A percentile compares a stretch with the other conserved stretches of the same genome.
Evolutionary conservation across 1,140 invertebrate species (phyloP).

Genomic region (Meloidogyne chitwoodi): DNA sequence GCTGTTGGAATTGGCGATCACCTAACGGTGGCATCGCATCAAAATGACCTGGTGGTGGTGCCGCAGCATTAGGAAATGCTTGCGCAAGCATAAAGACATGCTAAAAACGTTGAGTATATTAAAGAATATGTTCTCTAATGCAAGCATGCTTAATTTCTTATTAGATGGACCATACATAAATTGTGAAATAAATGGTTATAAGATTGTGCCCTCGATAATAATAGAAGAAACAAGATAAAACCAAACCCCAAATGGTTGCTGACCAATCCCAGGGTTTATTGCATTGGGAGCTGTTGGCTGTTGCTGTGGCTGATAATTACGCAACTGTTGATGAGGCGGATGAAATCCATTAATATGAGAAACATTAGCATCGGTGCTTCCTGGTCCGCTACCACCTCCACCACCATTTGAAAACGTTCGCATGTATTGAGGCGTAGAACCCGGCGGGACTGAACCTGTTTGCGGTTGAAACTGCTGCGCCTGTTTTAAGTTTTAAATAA

Average conservation of each 20-base stretch:
- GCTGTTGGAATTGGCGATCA: not conserved
- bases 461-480: not conserved
- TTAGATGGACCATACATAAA: no score
- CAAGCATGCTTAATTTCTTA: no score
- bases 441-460: not conserved
- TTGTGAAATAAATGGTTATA: no score
- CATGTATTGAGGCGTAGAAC: not conserved
- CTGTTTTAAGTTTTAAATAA: not conserved
- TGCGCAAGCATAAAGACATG: not conserved
- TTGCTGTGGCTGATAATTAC: not conserved
- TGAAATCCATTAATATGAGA: not conserved
- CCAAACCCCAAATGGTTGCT: not conserved
- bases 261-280: not conserved
- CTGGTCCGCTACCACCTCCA: not conserved
- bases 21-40: not conserved
- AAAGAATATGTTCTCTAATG: no score
- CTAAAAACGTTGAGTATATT: not conserved
- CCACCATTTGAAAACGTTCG: not conserved
- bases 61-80: not conserved
- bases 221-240: not conserved
- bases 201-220: no score
- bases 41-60: not conserved
- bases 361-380: not conserved
- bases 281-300: not conserved
- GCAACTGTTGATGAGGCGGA: not conserved